These are phyloP conservation scores for Heliconius aoede DNA, from an alignment of 2,888 invertebrate genomes.

Conservation along the genomic window DNA sequence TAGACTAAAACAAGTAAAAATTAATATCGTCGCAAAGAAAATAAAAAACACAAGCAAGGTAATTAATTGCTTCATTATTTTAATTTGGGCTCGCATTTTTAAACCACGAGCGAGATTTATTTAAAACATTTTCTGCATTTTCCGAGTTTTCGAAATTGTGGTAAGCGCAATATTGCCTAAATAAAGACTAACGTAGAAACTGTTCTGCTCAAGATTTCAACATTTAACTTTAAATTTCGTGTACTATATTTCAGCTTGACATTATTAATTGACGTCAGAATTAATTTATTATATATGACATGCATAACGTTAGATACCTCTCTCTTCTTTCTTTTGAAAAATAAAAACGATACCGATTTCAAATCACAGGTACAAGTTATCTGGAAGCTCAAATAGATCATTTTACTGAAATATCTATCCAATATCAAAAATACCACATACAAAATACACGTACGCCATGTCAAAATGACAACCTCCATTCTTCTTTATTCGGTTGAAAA, in stretches of 20 bases:
- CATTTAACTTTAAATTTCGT: not conserved
- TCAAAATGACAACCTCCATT: not conserved
- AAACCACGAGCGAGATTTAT: not conserved
- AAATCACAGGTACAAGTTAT: too few relatives aligned
- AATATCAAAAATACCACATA: not conserved
- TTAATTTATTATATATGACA: too few relatives aligned
- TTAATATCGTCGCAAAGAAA: not conserved
- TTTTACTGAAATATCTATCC: too few relatives aligned
- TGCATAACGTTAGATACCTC: too few relatives aligned
- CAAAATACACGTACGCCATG: not conserved
- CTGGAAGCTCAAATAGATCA: too few relatives aligned
- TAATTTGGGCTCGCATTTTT: not conserved
- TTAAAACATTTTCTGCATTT: not conserved
- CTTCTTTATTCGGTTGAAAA: not conserved
- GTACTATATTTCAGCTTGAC: not conserved
- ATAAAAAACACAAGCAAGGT: not conserved
- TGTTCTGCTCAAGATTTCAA: not conserved
- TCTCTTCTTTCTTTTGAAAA: too few relatives aligned
- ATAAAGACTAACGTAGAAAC: not conserved
- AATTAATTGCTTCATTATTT: not conserved
- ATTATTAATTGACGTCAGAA: not conserved
- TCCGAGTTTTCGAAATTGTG: not conserved
- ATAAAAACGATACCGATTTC: too few relatives aligned
- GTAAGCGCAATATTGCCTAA: not conserved
- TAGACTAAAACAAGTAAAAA: slow-evolving; percentile 3